Conservation (phyloP, 2,797 vertebrate species). For the Channa striata region DNA sequence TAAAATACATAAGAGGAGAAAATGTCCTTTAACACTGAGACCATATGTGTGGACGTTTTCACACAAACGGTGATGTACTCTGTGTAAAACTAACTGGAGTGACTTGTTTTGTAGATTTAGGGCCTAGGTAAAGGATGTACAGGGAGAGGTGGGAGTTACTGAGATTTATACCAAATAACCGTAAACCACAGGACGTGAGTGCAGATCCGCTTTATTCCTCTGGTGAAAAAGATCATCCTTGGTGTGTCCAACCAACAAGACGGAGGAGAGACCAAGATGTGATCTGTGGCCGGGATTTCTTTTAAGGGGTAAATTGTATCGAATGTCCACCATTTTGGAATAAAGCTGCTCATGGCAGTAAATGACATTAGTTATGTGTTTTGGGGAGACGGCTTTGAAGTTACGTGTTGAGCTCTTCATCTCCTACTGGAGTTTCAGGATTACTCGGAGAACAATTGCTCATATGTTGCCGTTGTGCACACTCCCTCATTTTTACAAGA, state of each 20-base stretch:
- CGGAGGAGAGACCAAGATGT: constrained; percentile 18
- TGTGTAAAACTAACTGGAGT: neutral
- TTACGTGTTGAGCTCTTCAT: constrained; percentile 41
- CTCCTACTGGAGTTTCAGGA: constrained; percentile 38
- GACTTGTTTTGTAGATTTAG: constrained; percentile 7
- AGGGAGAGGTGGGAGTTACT: constrained; percentile 2
- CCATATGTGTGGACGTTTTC: neutral
- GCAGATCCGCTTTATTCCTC: constrained; percentile 21
- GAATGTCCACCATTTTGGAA: constrained; percentile 48
- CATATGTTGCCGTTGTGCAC: constrained; percentile 42
- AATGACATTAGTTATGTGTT: constrained; percentile 62
- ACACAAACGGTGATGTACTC: too few relatives aligned
- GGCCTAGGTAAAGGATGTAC: constrained; percentile 17
- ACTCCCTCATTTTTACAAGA: constrained; percentile 44
- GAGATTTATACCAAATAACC: constrained; percentile 32
- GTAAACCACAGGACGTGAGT: constrained; percentile 22
- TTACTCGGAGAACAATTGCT: constrained; percentile 23
- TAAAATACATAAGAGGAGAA: constrained; percentile 16
- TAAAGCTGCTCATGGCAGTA: constrained; percentile 49
- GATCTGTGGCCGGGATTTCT: constrained; percentile 35
- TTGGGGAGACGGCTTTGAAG: constrained; percentile 41
- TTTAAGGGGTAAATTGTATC: constrained; percentile 47
- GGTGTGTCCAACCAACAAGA: constrained; percentile 21
- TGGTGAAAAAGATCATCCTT: constrained; percentile 21
- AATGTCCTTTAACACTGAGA: constrained; percentile 5